Evolutionary conservation across 2,888 invertebrate species (phyloP).

Genomic region (Scaeva pyrastri): DNA sequence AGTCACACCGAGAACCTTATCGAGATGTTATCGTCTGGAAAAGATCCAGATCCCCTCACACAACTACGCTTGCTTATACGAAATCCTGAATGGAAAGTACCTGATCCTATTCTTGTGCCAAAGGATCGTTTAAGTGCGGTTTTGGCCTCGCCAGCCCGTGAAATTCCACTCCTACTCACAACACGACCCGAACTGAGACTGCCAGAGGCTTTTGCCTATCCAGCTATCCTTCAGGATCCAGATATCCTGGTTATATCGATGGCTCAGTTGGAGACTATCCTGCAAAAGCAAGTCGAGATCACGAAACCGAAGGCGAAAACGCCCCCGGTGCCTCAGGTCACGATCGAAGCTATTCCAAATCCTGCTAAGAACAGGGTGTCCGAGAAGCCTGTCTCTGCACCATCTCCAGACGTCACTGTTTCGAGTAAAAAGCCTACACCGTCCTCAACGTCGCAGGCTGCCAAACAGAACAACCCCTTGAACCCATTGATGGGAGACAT

Average conservation of each 20-base stretch:
- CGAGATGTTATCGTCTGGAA: slow-evolving; percentile 84
- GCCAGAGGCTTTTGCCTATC: slow-evolving; percentile 90
- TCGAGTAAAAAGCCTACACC: slow-evolving; percentile 59
- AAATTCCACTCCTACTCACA: slow-evolving; percentile 90
- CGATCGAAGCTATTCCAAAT: slow-evolving; percentile 76
- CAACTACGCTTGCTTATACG: slow-evolving; percentile 89
- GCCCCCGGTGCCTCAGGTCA: slow-evolving; percentile 77
- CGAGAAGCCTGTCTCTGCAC: slow-evolving; percentile 47
- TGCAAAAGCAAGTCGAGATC: slow-evolving; percentile 85
- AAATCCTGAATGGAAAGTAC: slow-evolving; percentile 89
- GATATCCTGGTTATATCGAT: slow-evolving; percentile 91
- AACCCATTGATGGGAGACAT: slow-evolving; percentile 84
- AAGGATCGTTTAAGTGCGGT: slow-evolving; percentile 90
- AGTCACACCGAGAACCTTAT: slow-evolving; percentile 81
- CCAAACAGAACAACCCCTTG: slow-evolving; percentile 58
- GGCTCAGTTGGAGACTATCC: slow-evolving; percentile 88
- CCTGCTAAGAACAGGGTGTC: slow-evolving; percentile 56
- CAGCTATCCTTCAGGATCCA: slow-evolving; percentile 90
- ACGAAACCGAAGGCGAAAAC: slow-evolving; percentile 79
- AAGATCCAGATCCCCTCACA: slow-evolving; percentile 87
- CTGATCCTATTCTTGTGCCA: slow-evolving; percentile 92
- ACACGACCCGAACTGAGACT: slow-evolving; percentile 90
- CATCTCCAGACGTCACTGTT: slow-evolving; percentile 63
- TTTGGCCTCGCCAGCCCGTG: slow-evolving; percentile 89
- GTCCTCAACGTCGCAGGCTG: slow-evolving; percentile 33